Conservation (phyloP, 2,113 vertebrate genomes). For the Suricata suricatta region DNA sequence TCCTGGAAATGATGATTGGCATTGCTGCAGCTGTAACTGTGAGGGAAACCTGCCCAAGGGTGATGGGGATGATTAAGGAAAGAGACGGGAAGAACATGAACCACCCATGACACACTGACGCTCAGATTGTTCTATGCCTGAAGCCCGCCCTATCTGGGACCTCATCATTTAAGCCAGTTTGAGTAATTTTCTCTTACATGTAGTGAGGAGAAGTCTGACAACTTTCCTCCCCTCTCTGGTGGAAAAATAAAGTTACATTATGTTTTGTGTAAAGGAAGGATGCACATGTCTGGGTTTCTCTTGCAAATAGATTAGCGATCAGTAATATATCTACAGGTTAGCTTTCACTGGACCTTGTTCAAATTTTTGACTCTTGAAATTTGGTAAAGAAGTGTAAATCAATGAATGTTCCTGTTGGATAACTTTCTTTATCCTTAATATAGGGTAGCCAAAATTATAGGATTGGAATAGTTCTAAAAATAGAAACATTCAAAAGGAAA, state of each 20-base stretch:
- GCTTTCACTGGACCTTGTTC: not conserved
- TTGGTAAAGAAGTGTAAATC: not conserved
- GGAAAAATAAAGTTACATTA: not conserved
- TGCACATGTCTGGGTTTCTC: not conserved
- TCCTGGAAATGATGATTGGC: not conserved
- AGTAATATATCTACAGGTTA: not conserved
- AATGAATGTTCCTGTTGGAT: not conserved
- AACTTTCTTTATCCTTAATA: not conserved
- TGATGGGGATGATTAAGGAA: not conserved
- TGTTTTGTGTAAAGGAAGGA: not conserved
- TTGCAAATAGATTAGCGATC: not conserved
- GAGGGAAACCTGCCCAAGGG: not conserved
- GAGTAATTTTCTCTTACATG: not conserved
- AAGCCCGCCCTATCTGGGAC: not conserved
- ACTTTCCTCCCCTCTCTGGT: not conserved
- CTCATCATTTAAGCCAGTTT: not conserved
- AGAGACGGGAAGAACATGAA: not conserved
- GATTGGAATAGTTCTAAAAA: conserved; percentile 46
- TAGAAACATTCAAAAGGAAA: conserved; percentile 31
- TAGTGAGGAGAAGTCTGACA: not conserved
- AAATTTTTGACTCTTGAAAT: not conserved
- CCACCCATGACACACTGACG: rapidly evolving
- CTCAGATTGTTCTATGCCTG: not conserved
- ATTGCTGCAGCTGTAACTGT: not conserved
- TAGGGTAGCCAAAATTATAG: not conserved